Evolutionary conservation across 1,140 invertebrate genomes (phyloP), one percentile per base, ranked within the genome.

Genomic region (Pachyrhynchus sulphureomaculatus): DNA sequence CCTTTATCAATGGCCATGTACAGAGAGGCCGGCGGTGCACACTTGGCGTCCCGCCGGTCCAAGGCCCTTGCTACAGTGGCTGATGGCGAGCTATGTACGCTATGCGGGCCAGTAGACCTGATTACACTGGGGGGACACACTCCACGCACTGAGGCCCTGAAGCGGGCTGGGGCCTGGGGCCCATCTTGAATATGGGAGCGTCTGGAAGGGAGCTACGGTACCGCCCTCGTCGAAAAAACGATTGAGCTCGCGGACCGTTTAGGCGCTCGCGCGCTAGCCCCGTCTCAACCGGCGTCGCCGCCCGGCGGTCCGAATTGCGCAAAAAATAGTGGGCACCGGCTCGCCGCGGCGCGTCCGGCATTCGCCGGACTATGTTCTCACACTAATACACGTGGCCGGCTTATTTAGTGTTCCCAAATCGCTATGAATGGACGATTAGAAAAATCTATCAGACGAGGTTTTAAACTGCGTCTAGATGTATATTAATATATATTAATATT

Each of bases 1-100:
- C 74, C 74, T 75, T 75, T 73, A 73, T 74, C 74, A 75, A 74
- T 74, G 71, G 70, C 74, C 74, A 75, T 75, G 71, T 71, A 74
- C 68, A 65, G 67, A 72, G 70, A 62, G 58, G 67, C 55, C n/a
- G n/a, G n/a, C n/a, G n/a, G 53, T 71, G 69, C 70, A 74, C 72
- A 73, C 70, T 72, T 74, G 74, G 68, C n/a, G n/a, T n/a, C n/a
- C 69, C 66, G 61, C 64, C 65, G 63, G 67, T 58, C 61, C 32
- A 9, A 56, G 36, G 51, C 59, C 59, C 59, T 54, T 62, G 39
- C 59, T n/a, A n/a, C 52, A 62, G 26, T 41, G 37, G 39, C 26
- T 26, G 24, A 20, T 45, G 34, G 15, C 42, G 36, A 26, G 37
- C n/a, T n/a, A n/a, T n/a, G n/a, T n/a, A n/a, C 54, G 58, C 39